Conservation (phyloP, 2,888 invertebrate species). For the Nemotelus nigrinus region DNA sequence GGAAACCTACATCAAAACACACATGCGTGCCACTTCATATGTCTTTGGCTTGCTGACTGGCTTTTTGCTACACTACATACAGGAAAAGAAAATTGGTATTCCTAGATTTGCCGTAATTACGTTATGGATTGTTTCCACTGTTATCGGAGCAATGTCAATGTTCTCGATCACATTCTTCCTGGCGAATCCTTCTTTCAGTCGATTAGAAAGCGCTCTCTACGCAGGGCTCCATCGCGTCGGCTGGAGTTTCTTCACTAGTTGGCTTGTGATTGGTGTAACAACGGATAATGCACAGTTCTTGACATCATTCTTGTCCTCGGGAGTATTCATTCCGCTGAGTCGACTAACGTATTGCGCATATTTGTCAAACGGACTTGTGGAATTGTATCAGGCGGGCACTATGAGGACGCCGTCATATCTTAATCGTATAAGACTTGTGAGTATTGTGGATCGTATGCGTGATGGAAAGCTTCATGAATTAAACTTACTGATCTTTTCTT, state of each 20-base stretch:
- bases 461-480: background rate
- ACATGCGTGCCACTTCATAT: slow-evolving; percentile 78
- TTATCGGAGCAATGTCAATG: slow-evolving; percentile 69
- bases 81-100: slow-evolving; percentile 67
- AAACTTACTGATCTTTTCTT: background rate
- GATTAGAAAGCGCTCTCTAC: slow-evolving; percentile 72
- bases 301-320: slow-evolving; percentile 55
- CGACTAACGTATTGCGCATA: slow-evolving; percentile 79
- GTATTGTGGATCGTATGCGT: slow-evolving; percentile 52
- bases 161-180: slow-evolving; percentile 74
- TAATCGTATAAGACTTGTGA: slow-evolving; percentile 72
- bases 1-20: slow-evolving; percentile 76
- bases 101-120: slow-evolving; percentile 60
- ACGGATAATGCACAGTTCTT: slow-evolving; percentile 73
- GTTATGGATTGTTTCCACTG: slow-evolving; percentile 55
- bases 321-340: slow-evolving; percentile 72
- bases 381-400: slow-evolving; percentile 72
- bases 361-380: slow-evolving; percentile 76
- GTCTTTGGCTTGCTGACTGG: slow-evolving; percentile 75
- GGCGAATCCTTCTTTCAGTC: slow-evolving; percentile 67
- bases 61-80: slow-evolving; percentile 72
- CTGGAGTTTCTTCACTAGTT: slow-evolving; percentile 76
- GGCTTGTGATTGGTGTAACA: slow-evolving; percentile 73
- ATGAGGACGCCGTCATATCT: slow-evolving; percentile 71
- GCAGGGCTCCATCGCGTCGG: slow-evolving; percentile 73